Conservation (phyloP, 2,797 vertebrate genomes). For the Melanotaenia trifasciata region DNA sequence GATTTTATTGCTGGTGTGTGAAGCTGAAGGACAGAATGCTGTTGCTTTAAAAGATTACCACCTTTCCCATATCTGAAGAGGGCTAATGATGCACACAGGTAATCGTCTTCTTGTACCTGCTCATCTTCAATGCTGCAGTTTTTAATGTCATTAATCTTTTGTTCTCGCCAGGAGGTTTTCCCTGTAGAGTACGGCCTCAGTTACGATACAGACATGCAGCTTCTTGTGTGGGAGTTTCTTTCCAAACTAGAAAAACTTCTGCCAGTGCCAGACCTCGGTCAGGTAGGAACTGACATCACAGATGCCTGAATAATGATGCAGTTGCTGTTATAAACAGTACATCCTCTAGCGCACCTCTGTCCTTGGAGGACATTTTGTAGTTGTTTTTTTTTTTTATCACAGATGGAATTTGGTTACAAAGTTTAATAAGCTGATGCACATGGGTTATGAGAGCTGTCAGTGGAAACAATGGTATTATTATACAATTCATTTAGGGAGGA, state of each 20-base stretch:
- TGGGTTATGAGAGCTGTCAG: too few relatives aligned
- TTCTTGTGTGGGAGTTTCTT: conserved; percentile 74
- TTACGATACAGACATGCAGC: conserved; percentile 70
- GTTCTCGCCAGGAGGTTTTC: conserved; percentile 66
- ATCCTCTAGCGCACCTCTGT: too few relatives aligned
- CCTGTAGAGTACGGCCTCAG: conserved; percentile 59
- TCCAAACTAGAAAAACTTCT: conserved; percentile 73
- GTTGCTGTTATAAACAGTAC: not conserved
- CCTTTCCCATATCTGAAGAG: not conserved
- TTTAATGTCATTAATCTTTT: not conserved
- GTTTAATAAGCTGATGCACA: too few relatives aligned
- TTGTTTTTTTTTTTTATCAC: too few relatives aligned
- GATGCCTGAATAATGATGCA: not conserved
- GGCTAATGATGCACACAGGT: not conserved
- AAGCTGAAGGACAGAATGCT: too few relatives aligned
- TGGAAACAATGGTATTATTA: too few relatives aligned
- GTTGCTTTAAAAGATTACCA: not conserved
- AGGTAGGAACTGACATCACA: conserved; percentile 48
- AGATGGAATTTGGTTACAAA: too few relatives aligned
- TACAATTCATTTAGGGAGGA: too few relatives aligned
- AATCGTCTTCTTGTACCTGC: not conserved
- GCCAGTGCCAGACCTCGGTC: conserved; percentile 70
- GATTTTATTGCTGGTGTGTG: too few relatives aligned
- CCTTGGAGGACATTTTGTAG: too few relatives aligned
- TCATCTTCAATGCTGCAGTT: not conserved